Percentiles rank a stretch among this genome's conserved stretches.
These are phyloP conservation scores for Embiotoca jacksoni DNA, from an alignment of 2,113 vertebrate genomes.

Conservation along the genomic window DNA sequence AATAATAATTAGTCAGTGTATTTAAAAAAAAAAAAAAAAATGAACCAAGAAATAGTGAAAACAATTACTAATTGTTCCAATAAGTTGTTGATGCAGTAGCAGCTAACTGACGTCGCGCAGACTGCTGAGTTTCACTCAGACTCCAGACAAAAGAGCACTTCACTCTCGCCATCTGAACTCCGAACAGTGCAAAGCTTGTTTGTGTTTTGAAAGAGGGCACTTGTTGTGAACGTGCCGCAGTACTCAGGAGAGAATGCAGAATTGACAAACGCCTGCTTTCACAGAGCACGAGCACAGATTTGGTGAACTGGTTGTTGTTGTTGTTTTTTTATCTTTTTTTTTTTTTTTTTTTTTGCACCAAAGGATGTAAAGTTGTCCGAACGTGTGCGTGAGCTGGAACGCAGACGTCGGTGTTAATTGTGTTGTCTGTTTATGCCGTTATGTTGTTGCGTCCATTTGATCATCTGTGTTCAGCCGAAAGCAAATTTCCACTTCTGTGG, in stretches of 20 bases:
- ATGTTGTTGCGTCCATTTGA: slow-evolving; percentile 40
- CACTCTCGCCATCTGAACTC: slow-evolving; percentile 24
- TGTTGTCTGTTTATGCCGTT: slow-evolving; percentile 8
- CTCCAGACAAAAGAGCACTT: slow-evolving; percentile 35
- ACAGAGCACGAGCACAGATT: slow-evolving; percentile 14
- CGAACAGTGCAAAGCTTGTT: slow-evolving; percentile 12
- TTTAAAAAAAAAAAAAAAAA: background rate
- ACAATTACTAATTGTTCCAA: background rate
- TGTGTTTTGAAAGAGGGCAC: slow-evolving; percentile 29
- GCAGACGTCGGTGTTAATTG: slow-evolving; percentile 28
- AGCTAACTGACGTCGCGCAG: background rate
- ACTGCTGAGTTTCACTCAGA: background rate
- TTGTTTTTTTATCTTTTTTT: background rate
- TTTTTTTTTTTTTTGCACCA: slow-evolving; percentile 26
- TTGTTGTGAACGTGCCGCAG: slow-evolving; percentile 40
- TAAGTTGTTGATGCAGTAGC: slow-evolving; percentile 1
- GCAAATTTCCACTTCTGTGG: slow-evolving; percentile 56
- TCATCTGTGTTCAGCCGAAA: slow-evolving; percentile 45
- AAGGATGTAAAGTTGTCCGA: slow-evolving; percentile 16
- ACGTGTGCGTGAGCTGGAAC: background rate
- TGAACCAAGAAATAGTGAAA: background rate
- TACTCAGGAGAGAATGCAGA: slow-evolving; percentile 2
- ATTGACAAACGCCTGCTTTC: slow-evolving; percentile 29
- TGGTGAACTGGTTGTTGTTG: background rate
- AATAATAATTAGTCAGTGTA: no score